Evolutionary conservation across 2,888 invertebrate genomes (phyloP), one percentile per base, ranked within the genome.

Genomic region (Desoria tigrina): DNA sequence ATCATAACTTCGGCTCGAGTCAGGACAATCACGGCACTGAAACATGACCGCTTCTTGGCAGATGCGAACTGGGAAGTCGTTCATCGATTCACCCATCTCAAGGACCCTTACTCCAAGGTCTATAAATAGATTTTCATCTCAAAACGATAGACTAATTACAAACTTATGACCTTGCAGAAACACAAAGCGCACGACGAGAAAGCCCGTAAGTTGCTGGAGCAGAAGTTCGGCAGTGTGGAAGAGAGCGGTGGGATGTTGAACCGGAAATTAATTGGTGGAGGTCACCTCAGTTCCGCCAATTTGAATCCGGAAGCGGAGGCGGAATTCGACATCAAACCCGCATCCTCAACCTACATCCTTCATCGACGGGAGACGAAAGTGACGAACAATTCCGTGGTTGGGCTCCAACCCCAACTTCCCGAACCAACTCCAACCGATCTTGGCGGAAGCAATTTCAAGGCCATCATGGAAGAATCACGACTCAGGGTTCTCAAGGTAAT

Each of bases 11-110:
- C 79, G 63, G 83, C 83, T 1, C 78, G 83, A 23, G 82, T 83
- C 59, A 79, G 84, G 2, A 83, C 84, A 7, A 81, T 86, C 11
- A 84, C 83, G 1, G 84, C 85, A 80, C 78, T 86, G 64, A 85
- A 85, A 77, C 85, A 85, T 81, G 86, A 86, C 75, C 84, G 86
- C 77, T 86, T 86, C 77, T 78, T 87, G 2, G 84, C 86, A 53
- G 86, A 86, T 79, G 85, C 86, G 42, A 85, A 87, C 73, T 87
- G 87, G 87, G 81, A 84, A 60, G 77, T 84, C 27, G 86, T 87
- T 0, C 81, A 84, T 50, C 80, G 79, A 73, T 82, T 83, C 78
- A 85, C 85, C 1, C 80, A 81, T 1, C 82, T 87, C 64, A 82
- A 82, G 66, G 85, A 86, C 73, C 86, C 86, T 0, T 86, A 86